Evolutionary conservation across 1,140 invertebrate genomes (phyloP).

Genomic region (Pseudomyrmex concolor): DNA sequence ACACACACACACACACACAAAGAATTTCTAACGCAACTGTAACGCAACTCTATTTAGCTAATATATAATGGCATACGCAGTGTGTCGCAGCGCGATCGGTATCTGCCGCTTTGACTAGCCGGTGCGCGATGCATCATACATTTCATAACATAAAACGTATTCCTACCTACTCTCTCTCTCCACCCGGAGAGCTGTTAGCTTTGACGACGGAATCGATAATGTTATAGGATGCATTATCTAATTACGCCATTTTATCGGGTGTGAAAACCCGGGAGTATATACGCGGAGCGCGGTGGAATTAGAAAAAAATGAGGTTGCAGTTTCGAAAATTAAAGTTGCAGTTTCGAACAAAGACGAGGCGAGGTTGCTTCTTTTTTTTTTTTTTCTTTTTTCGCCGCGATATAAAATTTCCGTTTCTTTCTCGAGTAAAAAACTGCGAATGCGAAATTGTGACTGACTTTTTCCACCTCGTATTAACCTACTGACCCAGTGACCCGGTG

Average conservation of each 20-base stretch:
- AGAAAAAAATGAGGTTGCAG: constrained; percentile 33
- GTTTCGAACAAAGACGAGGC: neutral
- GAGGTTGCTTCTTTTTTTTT: neutral
- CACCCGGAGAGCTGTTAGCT: neutral
- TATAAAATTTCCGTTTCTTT: neutral
- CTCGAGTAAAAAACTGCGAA: constrained; percentile 47
- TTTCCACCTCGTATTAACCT: constrained; percentile 29
- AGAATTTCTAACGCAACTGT: constrained; percentile 28
- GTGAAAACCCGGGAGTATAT: constrained; percentile 21
- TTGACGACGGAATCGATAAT: constrained; percentile 47
- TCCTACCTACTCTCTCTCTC: neutral
- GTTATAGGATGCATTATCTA: constrained; percentile 40
- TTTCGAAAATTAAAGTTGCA: constrained; percentile 27
- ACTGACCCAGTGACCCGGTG: constrained; percentile 50
- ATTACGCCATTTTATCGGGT: constrained; percentile 41
- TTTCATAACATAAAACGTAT: constrained; percentile 45
- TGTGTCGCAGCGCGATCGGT: constrained; percentile 6
- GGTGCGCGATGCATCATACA: constrained; percentile 16
- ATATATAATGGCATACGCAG: constrained; percentile 22
- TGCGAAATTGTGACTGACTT: constrained; percentile 38
- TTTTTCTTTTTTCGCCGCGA: neutral
- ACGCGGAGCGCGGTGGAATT: constrained; percentile 1
- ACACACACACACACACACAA: neutral
- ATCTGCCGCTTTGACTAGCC: constrained; percentile 31
- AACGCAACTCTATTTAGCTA: constrained; percentile 33